Base-by-base conservation (phyloP, 1,140 invertebrate species). In the Aphaenogaster floridana region DNA sequence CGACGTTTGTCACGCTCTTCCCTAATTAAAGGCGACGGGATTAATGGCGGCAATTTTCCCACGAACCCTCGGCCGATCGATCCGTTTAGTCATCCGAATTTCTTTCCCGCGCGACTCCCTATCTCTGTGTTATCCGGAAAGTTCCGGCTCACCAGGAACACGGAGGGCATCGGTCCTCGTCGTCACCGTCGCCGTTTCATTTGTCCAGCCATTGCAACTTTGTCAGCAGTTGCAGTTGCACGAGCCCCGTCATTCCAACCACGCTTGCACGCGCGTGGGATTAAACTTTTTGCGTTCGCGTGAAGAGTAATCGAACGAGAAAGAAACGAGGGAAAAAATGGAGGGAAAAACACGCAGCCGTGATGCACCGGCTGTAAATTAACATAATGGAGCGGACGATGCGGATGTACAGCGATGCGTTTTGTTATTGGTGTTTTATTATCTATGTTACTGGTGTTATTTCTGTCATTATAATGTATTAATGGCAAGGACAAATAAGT, bases 1-100 rank as follows among this genome's bases (percentile, higher is more conserved):
- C 89, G 34, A 81, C 91, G 87, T 92, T 92, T 92, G 84, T 92
- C 91, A 92, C 91, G 90, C 81, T 79, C 85, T 68, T 45, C 69
- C 77, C 84, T 91, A 91, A 91, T 92, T 92, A 92, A 91, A 90
- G 90, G 72, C 66, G 59, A 34, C 34, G 76, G 64, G 83, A 92
- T 91, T 92, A 92, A 92, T 91, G 89, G 45, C 57, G 66, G 81
- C 61, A 89, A 86, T 91, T 90, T 86, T 64, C 79, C 85, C 42
- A 13, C 45, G 79, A 9, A 13, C n/a, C 64, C 28, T 39, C 36
- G 52, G 52, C 28, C 59, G 74, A 85, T 90, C 90, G 86, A 89
- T 71, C 64, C 85, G 57, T 59, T 79, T 57, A 66, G 52, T 54
- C 48, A 45, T 84, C 86, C 64, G 54, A 76, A 68, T 45, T 86